phyloP scores from a whole-genome alignment of 2,888 invertebrate genomes.

The Dolomedes plantarius region DNA sequence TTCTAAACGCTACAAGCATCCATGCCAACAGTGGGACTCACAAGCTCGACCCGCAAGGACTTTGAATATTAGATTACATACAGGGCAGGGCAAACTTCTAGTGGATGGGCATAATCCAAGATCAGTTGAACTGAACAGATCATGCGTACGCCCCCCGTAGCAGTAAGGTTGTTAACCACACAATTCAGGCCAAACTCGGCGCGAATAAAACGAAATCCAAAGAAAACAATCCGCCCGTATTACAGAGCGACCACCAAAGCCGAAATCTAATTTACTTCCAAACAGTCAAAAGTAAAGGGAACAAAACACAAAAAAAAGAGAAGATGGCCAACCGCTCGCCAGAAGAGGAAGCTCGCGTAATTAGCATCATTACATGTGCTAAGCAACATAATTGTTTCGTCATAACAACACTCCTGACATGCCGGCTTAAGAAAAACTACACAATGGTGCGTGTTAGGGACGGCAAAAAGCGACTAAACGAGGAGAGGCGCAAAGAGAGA shows the following conservation, averaged over 20 bases:
- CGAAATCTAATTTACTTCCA: neutral
- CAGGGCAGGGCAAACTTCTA: too few relatives aligned
- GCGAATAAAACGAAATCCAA: too few relatives aligned
- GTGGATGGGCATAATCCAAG: too few relatives aligned
- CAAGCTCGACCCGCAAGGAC: too few relatives aligned
- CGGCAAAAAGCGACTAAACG: constrained; percentile 6
- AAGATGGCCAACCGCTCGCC: neutral
- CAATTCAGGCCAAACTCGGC: too few relatives aligned
- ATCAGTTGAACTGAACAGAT: too few relatives aligned
- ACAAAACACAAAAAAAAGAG: neutral
- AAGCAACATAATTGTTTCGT: constrained; percentile 55
- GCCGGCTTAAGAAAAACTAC: neutral
- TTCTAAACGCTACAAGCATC: too few relatives aligned
- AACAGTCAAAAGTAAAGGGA: neutral
- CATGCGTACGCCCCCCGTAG: too few relatives aligned
- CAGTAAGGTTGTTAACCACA: too few relatives aligned
- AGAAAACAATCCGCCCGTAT: too few relatives aligned
- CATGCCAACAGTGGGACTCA: too few relatives aligned
- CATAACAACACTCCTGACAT: constrained; percentile 38
- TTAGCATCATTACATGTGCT: constrained; percentile 44
- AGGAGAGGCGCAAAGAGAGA: constrained; percentile 32
- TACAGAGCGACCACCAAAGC: neutral
- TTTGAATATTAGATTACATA: too few relatives aligned
- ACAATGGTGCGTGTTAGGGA: constrained; percentile 30
- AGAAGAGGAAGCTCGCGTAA: constrained; percentile 24